Evolutionary conservation across 2,797 vertebrate species (phyloP).

Genomic region (Sebastes paucispinis): DNA sequence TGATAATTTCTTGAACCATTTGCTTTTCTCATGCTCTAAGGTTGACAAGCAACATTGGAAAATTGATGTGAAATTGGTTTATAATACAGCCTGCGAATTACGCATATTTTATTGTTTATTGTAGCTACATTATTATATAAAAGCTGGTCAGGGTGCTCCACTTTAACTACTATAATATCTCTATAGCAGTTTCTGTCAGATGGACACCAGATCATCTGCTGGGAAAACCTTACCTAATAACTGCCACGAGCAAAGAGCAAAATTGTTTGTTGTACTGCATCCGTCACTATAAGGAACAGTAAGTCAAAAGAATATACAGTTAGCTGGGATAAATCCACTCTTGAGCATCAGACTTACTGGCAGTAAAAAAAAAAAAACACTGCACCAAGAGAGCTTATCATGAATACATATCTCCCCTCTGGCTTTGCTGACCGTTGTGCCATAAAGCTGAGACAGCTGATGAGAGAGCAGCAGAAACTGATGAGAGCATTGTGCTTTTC

Average conservation of each 20-base stretch:
- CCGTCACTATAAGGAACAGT: background rate
- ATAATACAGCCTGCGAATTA: background rate
- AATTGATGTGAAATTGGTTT: background rate
- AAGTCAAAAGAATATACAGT: background rate
- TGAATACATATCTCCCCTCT: background rate
- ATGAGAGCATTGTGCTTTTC: constrained; percentile 40
- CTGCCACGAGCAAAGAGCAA: background rate
- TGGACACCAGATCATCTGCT: background rate
- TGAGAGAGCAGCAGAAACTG: constrained; percentile 11
- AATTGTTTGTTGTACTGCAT: background rate
- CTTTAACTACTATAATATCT: background rate
- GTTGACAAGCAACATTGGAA: background rate
- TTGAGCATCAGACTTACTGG: background rate
- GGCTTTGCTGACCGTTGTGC: background rate
- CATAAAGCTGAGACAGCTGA: background rate
- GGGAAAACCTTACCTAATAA: background rate
- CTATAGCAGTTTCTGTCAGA: background rate
- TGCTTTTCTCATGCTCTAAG: background rate
- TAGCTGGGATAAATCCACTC: background rate
- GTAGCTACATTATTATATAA: background rate
- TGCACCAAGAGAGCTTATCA: background rate
- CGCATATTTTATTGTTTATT: background rate
- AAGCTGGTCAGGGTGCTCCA: background rate
- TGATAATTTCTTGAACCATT: background rate
- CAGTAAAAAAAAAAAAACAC: background rate